Conservation (phyloP, 2,888 invertebrate genomes). For the Sepioteuthis lessoniana region DNA sequence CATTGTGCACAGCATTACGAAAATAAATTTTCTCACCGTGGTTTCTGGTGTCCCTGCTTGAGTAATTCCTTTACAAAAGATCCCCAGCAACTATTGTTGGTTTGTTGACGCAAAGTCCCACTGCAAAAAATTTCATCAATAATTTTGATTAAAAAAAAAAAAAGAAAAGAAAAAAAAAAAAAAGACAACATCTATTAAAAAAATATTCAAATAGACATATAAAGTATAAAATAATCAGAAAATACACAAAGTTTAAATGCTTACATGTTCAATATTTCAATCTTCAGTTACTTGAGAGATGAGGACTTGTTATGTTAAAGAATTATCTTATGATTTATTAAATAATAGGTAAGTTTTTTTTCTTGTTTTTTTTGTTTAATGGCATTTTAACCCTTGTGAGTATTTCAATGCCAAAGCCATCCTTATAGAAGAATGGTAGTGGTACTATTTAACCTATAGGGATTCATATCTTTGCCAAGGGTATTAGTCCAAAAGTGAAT, state of each 20-base stretch:
- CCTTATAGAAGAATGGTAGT: too few relatives aligned
- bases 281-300: background rate
- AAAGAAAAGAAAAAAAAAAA: too few relatives aligned
- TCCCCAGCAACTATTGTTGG: slow-evolving; percentile 85
- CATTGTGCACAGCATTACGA: background rate
- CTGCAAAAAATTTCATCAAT: slow-evolving; percentile 56
- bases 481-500: too few relatives aligned
- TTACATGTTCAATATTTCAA: background rate
- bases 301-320: too few relatives aligned
- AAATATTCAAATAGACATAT: background rate
- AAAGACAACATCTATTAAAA: background rate
- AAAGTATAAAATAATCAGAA: background rate
- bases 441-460: too few relatives aligned
- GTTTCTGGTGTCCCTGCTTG: slow-evolving; percentile 83
- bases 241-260: background rate
- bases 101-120: slow-evolving; percentile 80
- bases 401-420: too few relatives aligned
- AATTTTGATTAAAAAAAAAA: too few relatives aligned
- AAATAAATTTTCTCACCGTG: slow-evolving; percentile 74
- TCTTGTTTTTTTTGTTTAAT: too few relatives aligned
- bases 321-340: too few relatives aligned
- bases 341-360: too few relatives aligned
- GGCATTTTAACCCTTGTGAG: too few relatives aligned
- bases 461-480: too few relatives aligned
- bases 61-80: slow-evolving; percentile 83